Conservation (phyloP, 2,888 invertebrate genomes). For the Pedicia rivosa region DNA sequence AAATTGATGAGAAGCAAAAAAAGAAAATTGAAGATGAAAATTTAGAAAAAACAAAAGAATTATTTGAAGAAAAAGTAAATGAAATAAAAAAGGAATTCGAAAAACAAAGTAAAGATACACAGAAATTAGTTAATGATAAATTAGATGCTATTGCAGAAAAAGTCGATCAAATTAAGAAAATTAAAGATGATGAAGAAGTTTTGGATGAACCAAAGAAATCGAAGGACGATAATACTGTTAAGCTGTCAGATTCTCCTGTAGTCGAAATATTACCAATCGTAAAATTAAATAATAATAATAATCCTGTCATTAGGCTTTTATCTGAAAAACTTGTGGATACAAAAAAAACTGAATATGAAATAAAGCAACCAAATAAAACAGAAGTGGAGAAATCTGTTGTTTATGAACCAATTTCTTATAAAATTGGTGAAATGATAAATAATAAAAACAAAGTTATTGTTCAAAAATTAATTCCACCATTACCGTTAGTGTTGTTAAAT, state of each 20-base stretch:
- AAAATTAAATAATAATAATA: constrained; percentile 1
- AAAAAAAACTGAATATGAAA: constrained; percentile 9
- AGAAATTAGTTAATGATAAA: constrained; percentile 22
- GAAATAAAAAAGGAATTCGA: constrained; percentile 31
- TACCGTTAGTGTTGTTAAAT: constrained; percentile 24
- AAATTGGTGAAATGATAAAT: constrained; percentile 19
- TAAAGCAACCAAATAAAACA: too few species aligned
- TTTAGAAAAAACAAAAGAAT: constrained; percentile 24
- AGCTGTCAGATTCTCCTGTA: neutral
- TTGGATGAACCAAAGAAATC: constrained; percentile 14
- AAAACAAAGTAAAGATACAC: constrained; percentile 25
- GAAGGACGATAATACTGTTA: neutral
- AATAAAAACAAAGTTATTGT: constrained; percentile 9
- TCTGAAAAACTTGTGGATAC: constrained; percentile 16
- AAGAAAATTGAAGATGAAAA: constrained; percentile 24
- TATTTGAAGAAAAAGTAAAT: constrained; percentile 26
- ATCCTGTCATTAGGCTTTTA: constrained; percentile 9
- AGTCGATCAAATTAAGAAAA: constrained; percentile 13
- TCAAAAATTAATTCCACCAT: constrained; percentile 18
- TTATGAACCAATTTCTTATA: constrained; percentile 25
- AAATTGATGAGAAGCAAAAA: constrained; percentile 17
- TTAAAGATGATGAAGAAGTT: constrained; percentile 31
- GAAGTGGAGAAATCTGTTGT: constrained; percentile 13
- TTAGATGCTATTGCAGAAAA: constrained; percentile 22
- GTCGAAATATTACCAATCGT: neutral